A percentile compares a stretch with the other conserved stretches of the same genome.
These are phyloP conservation scores for Ruditapes philippinarum DNA, from an alignment of 1,140 invertebrate species.

Conservation along the genomic window DNA sequence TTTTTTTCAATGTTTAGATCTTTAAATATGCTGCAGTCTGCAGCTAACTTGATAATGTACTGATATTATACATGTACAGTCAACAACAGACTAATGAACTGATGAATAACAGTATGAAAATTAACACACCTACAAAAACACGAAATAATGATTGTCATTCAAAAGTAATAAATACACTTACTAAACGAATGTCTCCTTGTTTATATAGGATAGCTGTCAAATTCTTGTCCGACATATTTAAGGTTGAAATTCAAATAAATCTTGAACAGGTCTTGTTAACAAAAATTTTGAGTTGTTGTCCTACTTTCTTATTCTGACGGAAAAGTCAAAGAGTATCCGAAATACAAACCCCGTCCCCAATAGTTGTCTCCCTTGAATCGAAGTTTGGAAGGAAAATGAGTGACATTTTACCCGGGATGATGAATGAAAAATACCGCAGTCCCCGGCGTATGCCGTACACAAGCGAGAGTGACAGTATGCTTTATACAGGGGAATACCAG, in stretches of 20 bases:
- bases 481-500: constrained; percentile 28
- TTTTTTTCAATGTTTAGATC: too few species aligned
- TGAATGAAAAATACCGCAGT: background rate
- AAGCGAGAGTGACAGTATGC: constrained; percentile 20
- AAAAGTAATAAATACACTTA: constrained; percentile 39
- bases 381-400: constrained; percentile 10
- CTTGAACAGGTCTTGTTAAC: background rate
- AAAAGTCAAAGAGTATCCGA: constrained; percentile 15
- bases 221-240: constrained; percentile 63
- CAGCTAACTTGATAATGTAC: too few species aligned
- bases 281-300: background rate
- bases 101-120: too few species aligned
- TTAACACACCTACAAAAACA: too few species aligned
- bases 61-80: too few species aligned
- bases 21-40: too few species aligned
- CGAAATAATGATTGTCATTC: background rate
- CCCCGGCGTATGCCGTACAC: constrained; percentile 2
- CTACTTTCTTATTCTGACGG: background rate
- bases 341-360: background rate
- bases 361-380: background rate
- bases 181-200: constrained; percentile 77
- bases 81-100: too few species aligned
- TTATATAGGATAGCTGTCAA: constrained; percentile 80
- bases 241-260: background rate
- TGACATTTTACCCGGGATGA: constrained; percentile 30